These are phyloP conservation scores for Drosophila phalerata DNA, from an alignment of 2,888 invertebrate genomes.

Conservation along the genomic window DNA sequence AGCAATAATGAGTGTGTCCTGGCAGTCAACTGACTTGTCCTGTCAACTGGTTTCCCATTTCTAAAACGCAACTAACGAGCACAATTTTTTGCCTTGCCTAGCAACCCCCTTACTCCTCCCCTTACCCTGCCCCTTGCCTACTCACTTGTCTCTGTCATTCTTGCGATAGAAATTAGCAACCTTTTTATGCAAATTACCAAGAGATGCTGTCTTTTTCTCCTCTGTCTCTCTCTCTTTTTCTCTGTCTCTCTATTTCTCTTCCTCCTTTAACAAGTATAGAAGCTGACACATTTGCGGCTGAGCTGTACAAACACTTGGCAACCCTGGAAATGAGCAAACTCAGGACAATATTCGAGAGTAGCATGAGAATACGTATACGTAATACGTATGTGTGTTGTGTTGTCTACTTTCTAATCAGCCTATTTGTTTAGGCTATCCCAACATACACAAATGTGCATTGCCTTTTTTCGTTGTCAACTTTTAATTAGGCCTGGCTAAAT, in stretches of 20 bases:
- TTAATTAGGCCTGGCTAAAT: conserved; percentile 44
- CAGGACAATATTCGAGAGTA: neutral
- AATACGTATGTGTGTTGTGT: conserved; percentile 5
- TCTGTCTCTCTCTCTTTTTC: neutral
- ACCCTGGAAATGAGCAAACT: conserved; percentile 16
- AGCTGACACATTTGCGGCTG: conserved; percentile 65
- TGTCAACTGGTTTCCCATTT: conserved; percentile 51
- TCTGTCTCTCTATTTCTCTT: neutral
- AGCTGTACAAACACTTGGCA: conserved; percentile 53
- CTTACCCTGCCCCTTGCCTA: neutral
- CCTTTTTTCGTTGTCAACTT: conserved; percentile 26
- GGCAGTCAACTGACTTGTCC: conserved; percentile 19
- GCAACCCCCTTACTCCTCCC: neutral
- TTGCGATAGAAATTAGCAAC: conserved; percentile 68
- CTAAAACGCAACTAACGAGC: conserved; percentile 51
- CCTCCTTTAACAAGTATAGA: conserved; percentile 8
- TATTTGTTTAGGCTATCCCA: conserved; percentile 69
- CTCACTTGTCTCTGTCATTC: neutral
- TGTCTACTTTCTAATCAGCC: conserved; percentile 66
- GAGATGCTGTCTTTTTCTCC: conserved; percentile 1
- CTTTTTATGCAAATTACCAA: conserved; percentile 79
- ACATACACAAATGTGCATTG: conserved; percentile 35
- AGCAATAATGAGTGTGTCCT: conserved; percentile 54
- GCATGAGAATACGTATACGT: conserved; percentile 3
- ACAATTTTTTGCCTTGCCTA: conserved; percentile 30